These are phyloP conservation scores for Phalacrocorax brasilianus DNA, from an alignment of 2,113 vertebrate species.

Conservation along the genomic window DNA sequence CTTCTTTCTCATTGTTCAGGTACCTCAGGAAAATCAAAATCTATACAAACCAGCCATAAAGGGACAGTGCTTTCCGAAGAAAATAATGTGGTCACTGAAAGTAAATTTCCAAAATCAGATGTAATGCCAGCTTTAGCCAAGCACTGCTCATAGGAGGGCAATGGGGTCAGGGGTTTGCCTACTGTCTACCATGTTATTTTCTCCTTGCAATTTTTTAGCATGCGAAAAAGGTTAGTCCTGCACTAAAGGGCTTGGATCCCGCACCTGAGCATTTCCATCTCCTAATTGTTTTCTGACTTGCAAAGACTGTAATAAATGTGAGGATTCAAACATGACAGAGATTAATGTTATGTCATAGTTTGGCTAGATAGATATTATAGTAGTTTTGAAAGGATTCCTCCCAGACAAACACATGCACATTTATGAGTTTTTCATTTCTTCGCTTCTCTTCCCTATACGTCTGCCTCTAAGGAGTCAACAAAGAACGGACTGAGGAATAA, in stretches of 20 bases:
- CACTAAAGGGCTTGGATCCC: neutral
- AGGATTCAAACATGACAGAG: neutral
- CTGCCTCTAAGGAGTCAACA: neutral
- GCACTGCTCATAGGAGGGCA: neutral
- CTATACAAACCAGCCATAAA: neutral
- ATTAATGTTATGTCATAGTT: neutral
- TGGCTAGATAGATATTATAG: neutral
- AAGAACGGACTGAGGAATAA: neutral
- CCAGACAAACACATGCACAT: neutral
- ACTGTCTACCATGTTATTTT: neutral
- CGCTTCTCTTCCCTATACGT: neutral
- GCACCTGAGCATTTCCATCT: neutral
- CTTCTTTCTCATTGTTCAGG: neutral
- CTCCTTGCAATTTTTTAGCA: neutral
- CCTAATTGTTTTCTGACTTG: constrained; percentile 5
- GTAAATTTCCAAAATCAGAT: neutral
- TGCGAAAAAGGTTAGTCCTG: neutral
- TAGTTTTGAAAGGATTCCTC: constrained; percentile 12
- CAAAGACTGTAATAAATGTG: neutral
- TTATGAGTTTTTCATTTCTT: constrained; percentile 3
- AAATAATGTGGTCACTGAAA: neutral
- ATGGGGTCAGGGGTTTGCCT: neutral
- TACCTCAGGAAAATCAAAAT: neutral
- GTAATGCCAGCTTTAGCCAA: neutral
- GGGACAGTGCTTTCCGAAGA: neutral